These are phyloP conservation scores for Leptinotarsa lineolata DNA, from an alignment of 1,140 invertebrate species.

Conservation along the genomic window DNA sequence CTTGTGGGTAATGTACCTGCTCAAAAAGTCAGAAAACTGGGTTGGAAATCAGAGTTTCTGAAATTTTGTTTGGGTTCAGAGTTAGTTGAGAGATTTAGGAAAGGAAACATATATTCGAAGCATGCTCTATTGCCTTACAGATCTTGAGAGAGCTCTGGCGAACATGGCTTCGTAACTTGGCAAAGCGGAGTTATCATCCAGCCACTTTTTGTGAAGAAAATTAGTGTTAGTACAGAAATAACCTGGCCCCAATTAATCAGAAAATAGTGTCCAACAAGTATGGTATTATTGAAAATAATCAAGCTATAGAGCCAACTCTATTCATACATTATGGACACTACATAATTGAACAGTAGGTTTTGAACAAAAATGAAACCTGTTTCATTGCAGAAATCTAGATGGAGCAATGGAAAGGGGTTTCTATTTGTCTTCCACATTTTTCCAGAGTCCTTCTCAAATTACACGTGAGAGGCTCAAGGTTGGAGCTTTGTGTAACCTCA, in stretches of 20 bases:
- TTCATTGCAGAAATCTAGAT: too few relatives aligned
- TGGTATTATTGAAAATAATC: neutral
- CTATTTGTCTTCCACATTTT: too few relatives aligned
- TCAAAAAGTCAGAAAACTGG: neutral
- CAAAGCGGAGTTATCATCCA: slow-evolving; percentile 68
- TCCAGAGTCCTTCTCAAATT: too few relatives aligned
- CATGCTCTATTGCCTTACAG: slow-evolving; percentile 58
- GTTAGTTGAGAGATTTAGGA: neutral
- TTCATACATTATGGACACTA: neutral
- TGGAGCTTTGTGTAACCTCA: too few relatives aligned
- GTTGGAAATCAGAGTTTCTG: neutral
- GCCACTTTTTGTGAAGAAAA: slow-evolving; percentile 60
- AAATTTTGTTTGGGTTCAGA: neutral
- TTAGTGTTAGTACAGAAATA: slow-evolving; percentile 46
- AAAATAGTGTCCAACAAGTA: neutral
- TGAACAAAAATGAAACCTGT: too few relatives aligned
- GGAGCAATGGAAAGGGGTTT: too few relatives aligned
- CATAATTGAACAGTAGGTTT: too few relatives aligned
- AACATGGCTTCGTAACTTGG: slow-evolving; percentile 68
- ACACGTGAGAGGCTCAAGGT: too few relatives aligned
- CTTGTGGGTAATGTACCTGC: neutral
- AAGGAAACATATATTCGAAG: neutral
- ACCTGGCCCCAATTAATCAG: neutral
- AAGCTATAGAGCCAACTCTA: neutral
- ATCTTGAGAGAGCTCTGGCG: slow-evolving; percentile 65